Conservation (phyloP, 2,113 vertebrate species). For the Sciurus niger region DNA sequence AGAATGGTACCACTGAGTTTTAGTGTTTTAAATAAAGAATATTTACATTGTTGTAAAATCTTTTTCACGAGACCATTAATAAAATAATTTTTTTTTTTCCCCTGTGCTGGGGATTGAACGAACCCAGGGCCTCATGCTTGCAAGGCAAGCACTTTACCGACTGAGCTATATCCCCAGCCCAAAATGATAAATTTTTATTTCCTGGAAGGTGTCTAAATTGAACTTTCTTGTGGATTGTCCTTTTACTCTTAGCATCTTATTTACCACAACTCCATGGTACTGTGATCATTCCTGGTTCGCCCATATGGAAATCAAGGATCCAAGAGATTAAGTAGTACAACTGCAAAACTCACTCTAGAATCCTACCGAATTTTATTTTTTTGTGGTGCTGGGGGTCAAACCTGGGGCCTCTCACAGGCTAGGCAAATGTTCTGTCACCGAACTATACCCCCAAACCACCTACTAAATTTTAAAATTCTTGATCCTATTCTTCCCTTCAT, state of each 20-base stretch:
- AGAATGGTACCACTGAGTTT: background rate
- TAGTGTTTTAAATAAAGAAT: constrained; percentile 3
- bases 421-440: background rate
- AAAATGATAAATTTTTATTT: background rate
- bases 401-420: background rate
- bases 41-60: background rate
- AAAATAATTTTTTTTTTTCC: no score
- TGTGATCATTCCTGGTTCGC: background rate
- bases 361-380: background rate
- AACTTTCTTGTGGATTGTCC: background rate
- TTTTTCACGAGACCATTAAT: background rate
- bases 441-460: background rate
- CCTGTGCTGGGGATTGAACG: no score
- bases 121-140: no score
- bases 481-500: background rate
- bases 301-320: background rate
- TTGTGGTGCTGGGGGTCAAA: background rate
- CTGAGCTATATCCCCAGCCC: no score
- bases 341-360: background rate
- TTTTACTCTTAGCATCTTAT: constrained; percentile 9
- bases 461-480: constrained; percentile 7
- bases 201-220: background rate
- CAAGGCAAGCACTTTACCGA: no score
- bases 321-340: background rate
- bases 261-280: background rate